These are phyloP conservation scores for Hippoglossus stenolepis DNA, from an alignment of 2,113 vertebrate genomes.

Conservation along the genomic window DNA sequence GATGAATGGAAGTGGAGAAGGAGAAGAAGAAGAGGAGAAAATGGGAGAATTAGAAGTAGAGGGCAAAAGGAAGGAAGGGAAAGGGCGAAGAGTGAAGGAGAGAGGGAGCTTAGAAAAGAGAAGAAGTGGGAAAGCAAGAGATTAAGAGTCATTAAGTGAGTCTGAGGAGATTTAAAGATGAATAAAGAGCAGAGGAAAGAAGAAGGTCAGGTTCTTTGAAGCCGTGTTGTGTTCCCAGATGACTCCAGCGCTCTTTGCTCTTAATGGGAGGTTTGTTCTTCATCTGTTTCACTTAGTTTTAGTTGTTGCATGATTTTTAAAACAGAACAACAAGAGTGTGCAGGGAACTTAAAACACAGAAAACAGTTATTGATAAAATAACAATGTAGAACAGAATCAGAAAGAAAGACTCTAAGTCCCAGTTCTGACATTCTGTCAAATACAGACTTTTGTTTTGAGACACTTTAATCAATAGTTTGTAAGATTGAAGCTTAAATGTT, in stretches of 20 bases:
- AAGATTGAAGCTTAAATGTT: no score
- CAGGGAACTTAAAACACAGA: no score
- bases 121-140: background rate
- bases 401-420: no score
- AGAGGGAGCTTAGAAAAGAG: no score
- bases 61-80: no score
- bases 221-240: slow-evolving; percentile 9
- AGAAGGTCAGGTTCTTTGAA: slow-evolving; percentile 32
- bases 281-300: background rate
- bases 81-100: background rate
- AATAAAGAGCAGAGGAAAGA: background rate
- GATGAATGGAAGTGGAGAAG: background rate
- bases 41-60: no score
- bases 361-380: no score
- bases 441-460: no score
- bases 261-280: background rate
- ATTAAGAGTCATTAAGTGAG: slow-evolving; percentile 9
- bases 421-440: no score
- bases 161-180: background rate
- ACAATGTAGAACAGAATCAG: no score
- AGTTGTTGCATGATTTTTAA: background rate
- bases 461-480: no score
- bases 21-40: background rate
- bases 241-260: background rate
- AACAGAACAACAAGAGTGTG: background rate